These are phyloP conservation scores for Drosophila mauritiana DNA, from an alignment of 1,140 invertebrate genomes.

Conservation along the genomic window DNA sequence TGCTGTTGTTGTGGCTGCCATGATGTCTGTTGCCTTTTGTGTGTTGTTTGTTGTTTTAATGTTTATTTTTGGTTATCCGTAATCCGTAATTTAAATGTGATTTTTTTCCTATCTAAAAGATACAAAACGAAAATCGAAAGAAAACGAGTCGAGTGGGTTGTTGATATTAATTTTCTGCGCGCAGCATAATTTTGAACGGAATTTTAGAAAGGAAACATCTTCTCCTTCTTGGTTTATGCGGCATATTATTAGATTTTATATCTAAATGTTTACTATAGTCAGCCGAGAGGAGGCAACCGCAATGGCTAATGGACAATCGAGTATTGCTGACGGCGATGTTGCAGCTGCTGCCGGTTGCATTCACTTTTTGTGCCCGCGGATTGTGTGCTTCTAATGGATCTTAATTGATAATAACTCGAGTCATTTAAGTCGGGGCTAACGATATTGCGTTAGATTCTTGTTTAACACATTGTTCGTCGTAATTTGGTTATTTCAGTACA, in stretches of 20 bases:
- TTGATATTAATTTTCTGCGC: constrained; percentile 45
- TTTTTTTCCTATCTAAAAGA: constrained; percentile 68
- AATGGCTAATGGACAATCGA: constrained; percentile 52
- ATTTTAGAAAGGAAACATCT: constrained; percentile 75
- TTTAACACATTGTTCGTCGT: constrained; percentile 9
- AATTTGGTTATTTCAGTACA: constrained; percentile 7
- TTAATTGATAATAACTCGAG: constrained; percentile 48
- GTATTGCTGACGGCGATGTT: constrained; percentile 33
- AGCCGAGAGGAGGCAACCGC: constrained; percentile 29
- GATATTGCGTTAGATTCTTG: constrained; percentile 18
- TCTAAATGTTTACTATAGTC: constrained; percentile 58
- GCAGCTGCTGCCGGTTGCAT: constrained; percentile 37
- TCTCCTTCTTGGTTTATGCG: constrained; percentile 24
- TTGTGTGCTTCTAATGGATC: constrained; percentile 29
- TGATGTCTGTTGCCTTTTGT: constrained; percentile 68
- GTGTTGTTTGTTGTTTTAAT: constrained; percentile 10
- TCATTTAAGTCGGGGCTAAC: constrained; percentile 14
- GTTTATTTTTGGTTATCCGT: constrained; percentile 55
- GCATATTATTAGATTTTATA: constrained; percentile 59
- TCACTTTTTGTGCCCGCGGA: constrained; percentile 47
- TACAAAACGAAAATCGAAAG: constrained; percentile 58
- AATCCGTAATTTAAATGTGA: constrained; percentile 75
- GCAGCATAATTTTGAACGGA: constrained; percentile 12
- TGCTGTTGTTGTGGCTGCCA: constrained; percentile 59
- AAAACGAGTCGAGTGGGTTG: constrained; percentile 52